Percentiles rank a stretch among this genome's conserved stretches.
These are phyloP conservation scores for Neodon shergylaensis DNA, from an alignment of 2,113 vertebrate genomes.

Conservation along the genomic window DNA sequence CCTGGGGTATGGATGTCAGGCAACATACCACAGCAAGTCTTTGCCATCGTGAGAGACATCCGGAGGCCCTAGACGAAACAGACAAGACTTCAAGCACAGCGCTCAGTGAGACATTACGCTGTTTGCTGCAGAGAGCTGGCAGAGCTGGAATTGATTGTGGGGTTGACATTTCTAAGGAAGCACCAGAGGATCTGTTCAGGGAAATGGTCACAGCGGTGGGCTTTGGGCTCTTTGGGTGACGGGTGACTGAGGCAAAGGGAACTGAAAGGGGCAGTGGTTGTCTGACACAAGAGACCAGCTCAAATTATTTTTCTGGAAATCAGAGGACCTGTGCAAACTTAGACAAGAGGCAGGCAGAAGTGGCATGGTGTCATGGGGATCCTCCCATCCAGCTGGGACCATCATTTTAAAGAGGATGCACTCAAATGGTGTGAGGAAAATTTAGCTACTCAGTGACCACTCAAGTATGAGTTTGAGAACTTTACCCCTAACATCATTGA, in stretches of 20 bases:
- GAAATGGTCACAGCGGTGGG: neutral
- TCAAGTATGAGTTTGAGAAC: neutral
- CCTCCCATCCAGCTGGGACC: neutral
- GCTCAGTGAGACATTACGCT: accelerated
- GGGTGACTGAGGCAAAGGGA: slow-evolving; percentile 11
- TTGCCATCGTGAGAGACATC: neutral
- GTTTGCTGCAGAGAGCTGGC: neutral
- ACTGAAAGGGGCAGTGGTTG: slow-evolving; percentile 42
- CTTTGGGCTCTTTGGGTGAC: neutral
- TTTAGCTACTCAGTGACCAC: neutral
- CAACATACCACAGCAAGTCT: neutral
- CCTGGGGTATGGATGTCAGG: neutral
- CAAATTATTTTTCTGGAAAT: neutral
- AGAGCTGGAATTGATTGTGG: neutral
- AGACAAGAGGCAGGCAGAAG: neutral
- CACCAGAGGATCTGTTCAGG: neutral
- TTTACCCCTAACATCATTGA: neutral
- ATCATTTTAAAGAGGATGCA: accelerated
- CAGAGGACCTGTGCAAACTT: neutral
- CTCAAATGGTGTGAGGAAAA: accelerated
- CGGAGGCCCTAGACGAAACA: neutral
- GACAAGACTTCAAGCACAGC: too few species aligned
- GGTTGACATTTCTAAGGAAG: neutral
- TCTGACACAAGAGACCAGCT: neutral
- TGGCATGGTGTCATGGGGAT: neutral